Evolutionary conservation across 2,888 invertebrate genomes (phyloP), one percentile per base, ranked within the genome.

Genomic region (Cordilura impudica): DNA sequence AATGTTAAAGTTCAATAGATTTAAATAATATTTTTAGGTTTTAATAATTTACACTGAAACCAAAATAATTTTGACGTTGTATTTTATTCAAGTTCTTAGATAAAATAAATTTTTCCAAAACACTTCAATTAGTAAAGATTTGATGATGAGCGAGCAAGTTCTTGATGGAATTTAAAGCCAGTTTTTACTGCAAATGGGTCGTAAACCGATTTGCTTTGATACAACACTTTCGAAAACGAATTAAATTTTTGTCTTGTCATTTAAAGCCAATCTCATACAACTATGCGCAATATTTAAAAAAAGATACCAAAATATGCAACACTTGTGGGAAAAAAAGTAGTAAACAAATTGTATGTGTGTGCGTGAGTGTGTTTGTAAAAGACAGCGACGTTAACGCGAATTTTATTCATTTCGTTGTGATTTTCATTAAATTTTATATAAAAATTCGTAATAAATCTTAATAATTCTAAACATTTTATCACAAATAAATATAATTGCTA

Each of bases 331-430:
- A 71, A 75, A 76, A 66, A 58, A 19, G 76, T 76, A 76, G 58
- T 66, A 76, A 71, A 58, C 70, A 65, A 58, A 71, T n/a, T 60
- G 8, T 61, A 29, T 70, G 14, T 43, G 19, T 75, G 66, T 76
- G 65, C 69, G 61, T 75, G 74, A n/a, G 78, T 75, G 70, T 51
- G 58, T 76, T 58, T 65, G 71, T 76, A 53, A 60, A 76, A 65
- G 49, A 70, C 73, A 61, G 76, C 76, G 70, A 77, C 65, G 45
- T 71, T 67, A 79, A 69, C 66, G 76, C 63, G 72, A 76, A 78
- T 79, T 81, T 79, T 60, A 74, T 70, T 78, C 69, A 63, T 74
- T 70, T 78, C 69, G 70, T 74, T 65, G 73, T 74, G 67, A 65
- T 78, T 78, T 70, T 65, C 58, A 63, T 51, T 53, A 39, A 21